Conservation (phyloP, 2,113 vertebrate genomes). For the Caracal caracal region DNA sequence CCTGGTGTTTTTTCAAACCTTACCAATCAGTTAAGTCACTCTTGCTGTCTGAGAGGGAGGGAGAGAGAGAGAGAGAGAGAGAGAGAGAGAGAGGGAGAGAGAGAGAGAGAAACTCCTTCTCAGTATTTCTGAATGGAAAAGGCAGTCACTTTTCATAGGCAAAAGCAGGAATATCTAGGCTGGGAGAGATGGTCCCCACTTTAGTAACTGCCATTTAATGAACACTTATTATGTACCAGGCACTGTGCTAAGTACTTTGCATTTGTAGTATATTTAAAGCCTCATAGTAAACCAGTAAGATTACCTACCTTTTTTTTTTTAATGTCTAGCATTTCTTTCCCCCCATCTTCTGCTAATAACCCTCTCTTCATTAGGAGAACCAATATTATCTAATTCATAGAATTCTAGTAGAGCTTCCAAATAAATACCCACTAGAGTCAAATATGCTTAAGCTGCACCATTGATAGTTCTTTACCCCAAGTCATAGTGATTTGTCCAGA, state of each 20-base stretch:
- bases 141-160: background rate
- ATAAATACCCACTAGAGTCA: background rate
- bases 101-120: background rate
- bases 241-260: background rate
- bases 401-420: background rate
- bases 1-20: background rate
- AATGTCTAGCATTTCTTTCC: background rate
- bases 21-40: background rate
- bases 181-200: background rate
- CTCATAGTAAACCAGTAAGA: background rate
- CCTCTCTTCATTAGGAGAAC: background rate
- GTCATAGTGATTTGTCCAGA: background rate
- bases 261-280: background rate
- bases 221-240: background rate
- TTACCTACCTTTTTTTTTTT: background rate
- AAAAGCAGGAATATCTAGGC: background rate
- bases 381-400: background rate
- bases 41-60: background rate
- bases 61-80: background rate
- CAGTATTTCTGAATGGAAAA: slow-evolving; percentile 30
- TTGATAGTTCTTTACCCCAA: background rate
- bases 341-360: background rate
- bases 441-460: background rate
- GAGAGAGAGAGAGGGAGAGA: background rate
- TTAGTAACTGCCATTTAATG: background rate